Percentiles rank a stretch among this genome's conserved stretches.
Conservation (phyloP, 2,113 vertebrate genomes). For the Chionis minor region DNA sequence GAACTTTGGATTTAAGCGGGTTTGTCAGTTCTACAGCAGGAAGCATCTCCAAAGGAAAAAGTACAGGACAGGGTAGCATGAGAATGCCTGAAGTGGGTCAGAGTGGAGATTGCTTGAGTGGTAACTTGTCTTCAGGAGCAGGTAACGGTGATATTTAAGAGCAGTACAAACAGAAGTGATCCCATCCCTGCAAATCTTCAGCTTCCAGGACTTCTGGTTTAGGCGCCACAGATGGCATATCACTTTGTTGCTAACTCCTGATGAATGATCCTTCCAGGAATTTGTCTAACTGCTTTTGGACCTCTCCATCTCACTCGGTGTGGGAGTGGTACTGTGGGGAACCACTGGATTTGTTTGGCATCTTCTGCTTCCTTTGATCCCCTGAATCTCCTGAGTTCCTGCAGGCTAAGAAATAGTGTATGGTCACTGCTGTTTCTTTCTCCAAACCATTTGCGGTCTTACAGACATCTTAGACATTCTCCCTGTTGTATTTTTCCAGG, state of each 20-base stretch:
- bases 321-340: not conserved
- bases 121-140: not conserved
- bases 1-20: not conserved
- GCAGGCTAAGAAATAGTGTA: not conserved
- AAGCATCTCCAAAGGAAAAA: not conserved
- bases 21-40: not conserved
- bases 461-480: not conserved
- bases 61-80: not conserved
- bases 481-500: not conserved
- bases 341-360: not conserved
- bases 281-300: not conserved
- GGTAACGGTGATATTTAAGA: not conserved
- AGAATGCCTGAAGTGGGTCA: not conserved
- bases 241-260: not conserved
- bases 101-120: not conserved
- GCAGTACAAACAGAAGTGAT: not conserved
- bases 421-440: not conserved
- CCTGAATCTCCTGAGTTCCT: not conserved
- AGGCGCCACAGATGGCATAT: not conserved
- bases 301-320: fast-evolving
- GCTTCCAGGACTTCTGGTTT: not conserved
- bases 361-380: not conserved
- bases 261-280: not conserved
- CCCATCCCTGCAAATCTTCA: not conserved
- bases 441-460: not conserved